phyloP scores from a whole-genome alignment of 2,888 invertebrate species.

The Nemotelus nigrinus region DNA sequence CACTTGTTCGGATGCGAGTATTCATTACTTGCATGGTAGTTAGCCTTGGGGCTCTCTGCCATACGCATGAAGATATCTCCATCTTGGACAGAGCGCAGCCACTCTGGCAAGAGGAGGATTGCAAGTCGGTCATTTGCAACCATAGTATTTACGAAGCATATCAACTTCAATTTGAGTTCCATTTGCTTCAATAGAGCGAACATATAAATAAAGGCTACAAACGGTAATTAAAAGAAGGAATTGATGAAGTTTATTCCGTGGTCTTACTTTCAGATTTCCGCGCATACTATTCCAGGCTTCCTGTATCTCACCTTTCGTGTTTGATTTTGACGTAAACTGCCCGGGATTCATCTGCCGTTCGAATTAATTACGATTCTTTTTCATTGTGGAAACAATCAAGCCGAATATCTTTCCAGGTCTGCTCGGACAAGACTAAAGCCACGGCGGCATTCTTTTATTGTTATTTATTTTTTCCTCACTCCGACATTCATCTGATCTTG shows the following conservation, averaged over 20 bases:
- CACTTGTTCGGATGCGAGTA: not conserved
- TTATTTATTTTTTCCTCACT: constrained; percentile 43
- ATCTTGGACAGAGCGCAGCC: not conserved
- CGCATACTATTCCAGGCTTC: not conserved
- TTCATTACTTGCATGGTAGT: not conserved
- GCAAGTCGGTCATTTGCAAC: too few relatives aligned
- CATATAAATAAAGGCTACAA: not conserved
- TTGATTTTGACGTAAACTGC: constrained; percentile 2
- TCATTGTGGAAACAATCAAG: constrained; percentile 27
- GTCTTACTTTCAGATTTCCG: not conserved
- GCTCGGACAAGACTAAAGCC: not conserved
- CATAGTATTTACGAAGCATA: too few relatives aligned
- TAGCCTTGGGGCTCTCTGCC: constrained; percentile 7
- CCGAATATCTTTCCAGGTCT: not conserved
- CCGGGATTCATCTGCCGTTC: constrained; percentile 11
- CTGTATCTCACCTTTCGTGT: constrained; percentile 25
- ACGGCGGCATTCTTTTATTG: constrained; percentile 39
- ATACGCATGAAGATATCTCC: constrained; percentile 26
- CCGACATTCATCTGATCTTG: constrained; percentile 48
- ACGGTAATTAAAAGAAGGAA: constrained; percentile 35
- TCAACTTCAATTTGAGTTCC: too few relatives aligned
- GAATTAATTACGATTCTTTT: constrained; percentile 34
- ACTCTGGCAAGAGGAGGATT: not conserved
- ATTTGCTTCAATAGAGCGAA: too few relatives aligned
- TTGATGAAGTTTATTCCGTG: constrained; percentile 20